Base-by-base conservation (phyloP, 1,140 invertebrate species). In the Zaprionus capensis region DNA sequence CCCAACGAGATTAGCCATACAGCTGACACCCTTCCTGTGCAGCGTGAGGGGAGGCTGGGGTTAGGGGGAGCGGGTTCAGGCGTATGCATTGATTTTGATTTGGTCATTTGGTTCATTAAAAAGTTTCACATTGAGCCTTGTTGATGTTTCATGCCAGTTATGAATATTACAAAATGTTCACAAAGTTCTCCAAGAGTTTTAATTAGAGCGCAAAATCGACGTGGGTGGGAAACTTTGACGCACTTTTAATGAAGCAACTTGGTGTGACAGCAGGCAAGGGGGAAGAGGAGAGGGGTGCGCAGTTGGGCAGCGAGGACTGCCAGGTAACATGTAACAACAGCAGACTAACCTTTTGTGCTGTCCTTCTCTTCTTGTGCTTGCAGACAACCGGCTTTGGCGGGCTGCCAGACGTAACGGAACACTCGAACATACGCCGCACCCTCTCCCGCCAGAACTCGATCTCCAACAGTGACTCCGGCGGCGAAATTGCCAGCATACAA, bases 381-480 rank as follows among this genome's bases (percentile, higher is more conserved):
- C 81, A 92, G 92, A 91, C 92, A 69, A 92, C 92, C 46, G 92
- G 92, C 9, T 92, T 92, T 70, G 92, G 92, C 61, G 92, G 92
- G 22, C 71, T 92, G 59, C 92, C 92, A 58, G 92, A 92, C 71
- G 92, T 92, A 44, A 92, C 92, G 75, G 92, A 92, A 67, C 92
- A 92, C 77, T 92, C 92, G 31, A 92, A 92, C 62, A 91, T 92
- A 64, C 92, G 88, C 36, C 92, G 82, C 38, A 91, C 91, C 12
- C 78, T 91, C 44, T 92, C 91, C 76, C 91, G 91, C 85, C 92
- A 92, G 80, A 91, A 92, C 73, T 92, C 92, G 24, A 85, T 85
- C 67, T 92, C 91, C 12, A 92, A 92, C 61, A 92, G 92, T 61
- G 92, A 92, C 69, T 92, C 92, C 14, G 85, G 87, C 59, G 85